A percentile compares a stretch with the other conserved stretches of the same genome.
These are phyloP conservation scores for Rhodinocichla rosea DNA, from an alignment of 2,113 vertebrate genomes.

Conservation along the genomic window DNA sequence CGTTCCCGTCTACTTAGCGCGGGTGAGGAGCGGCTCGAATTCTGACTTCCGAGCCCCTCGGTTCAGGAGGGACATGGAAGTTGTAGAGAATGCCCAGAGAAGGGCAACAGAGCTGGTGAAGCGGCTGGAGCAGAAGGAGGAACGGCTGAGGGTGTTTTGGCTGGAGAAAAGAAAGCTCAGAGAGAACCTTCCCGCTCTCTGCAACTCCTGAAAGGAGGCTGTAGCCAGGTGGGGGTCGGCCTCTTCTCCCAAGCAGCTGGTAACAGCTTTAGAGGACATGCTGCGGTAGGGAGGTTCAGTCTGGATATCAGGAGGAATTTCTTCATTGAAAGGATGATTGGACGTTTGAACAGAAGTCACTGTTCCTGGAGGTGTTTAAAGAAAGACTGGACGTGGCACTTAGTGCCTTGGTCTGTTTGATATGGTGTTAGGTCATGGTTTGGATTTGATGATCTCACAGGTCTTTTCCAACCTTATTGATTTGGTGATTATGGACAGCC, in stretches of 20 bases:
- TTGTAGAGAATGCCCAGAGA: neutral
- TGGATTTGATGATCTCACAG: neutral
- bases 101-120: neutral
- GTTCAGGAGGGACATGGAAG: neutral
- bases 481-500: neutral
- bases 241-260: neutral
- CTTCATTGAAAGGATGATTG: neutral
- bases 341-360: neutral
- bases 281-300: neutral
- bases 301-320: neutral
- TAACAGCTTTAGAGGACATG: neutral
- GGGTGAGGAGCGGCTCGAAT: neutral
- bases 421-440: neutral
- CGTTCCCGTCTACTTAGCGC: neutral
- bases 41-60: neutral
- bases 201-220: neutral
- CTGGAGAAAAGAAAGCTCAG: neutral
- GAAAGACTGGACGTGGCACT: neutral
- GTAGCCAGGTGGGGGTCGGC: too few species aligned
- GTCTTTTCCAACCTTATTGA: neutral
- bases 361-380: neutral
- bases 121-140: neutral
- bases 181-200: fast-evolving
- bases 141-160: neutral
- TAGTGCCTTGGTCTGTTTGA: neutral